A percentile compares a stretch with the other conserved stretches of the same genome.
Evolutionary conservation across 2,888 invertebrate genomes (phyloP).

Genomic region (Palloptera scutellata): DNA sequence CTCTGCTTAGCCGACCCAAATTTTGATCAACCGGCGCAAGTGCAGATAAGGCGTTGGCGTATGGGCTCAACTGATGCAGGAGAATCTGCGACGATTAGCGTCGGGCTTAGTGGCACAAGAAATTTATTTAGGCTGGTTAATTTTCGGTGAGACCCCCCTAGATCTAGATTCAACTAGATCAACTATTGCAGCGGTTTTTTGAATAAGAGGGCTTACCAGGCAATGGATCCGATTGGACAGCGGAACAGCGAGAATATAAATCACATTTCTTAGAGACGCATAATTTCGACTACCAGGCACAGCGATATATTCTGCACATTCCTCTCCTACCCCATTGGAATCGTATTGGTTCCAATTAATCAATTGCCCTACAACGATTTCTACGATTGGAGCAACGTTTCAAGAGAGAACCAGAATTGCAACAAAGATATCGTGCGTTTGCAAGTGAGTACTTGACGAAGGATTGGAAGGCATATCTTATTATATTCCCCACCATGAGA

Average conservation of each 20-base stretch:
- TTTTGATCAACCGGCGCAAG: background rate
- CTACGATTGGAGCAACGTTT: conserved; percentile 12
- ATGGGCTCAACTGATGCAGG: too few relatives aligned
- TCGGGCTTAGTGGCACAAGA: too few relatives aligned
- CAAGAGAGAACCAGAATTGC: conserved; percentile 6
- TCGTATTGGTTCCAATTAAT: too few relatives aligned
- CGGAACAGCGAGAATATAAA: conserved; percentile 8
- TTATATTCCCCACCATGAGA: conserved; percentile 20
- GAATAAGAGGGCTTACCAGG: conserved; percentile 2
- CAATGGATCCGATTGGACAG: conserved; percentile 2
- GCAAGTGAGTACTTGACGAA: conserved; percentile 11
- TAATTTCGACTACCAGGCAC: too few relatives aligned
- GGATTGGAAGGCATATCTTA: conserved; percentile 11
- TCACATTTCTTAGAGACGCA: conserved; percentile 8
- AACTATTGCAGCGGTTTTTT: conserved; percentile 3
- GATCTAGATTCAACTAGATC: background rate
- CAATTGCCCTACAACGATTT: conserved; percentile 7
- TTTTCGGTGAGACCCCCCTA: background rate
- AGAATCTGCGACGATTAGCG: background rate
- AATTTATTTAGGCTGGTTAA: background rate
- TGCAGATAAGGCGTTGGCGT: conserved; percentile 8
- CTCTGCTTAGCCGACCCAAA: background rate
- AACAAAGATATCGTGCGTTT: conserved; percentile 1
- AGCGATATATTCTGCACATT: too few relatives aligned
- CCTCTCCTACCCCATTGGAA: background rate